Evolutionary conservation across 2,113 vertebrate species (phyloP).

Genomic region (Microcebus jonahi): DNA sequence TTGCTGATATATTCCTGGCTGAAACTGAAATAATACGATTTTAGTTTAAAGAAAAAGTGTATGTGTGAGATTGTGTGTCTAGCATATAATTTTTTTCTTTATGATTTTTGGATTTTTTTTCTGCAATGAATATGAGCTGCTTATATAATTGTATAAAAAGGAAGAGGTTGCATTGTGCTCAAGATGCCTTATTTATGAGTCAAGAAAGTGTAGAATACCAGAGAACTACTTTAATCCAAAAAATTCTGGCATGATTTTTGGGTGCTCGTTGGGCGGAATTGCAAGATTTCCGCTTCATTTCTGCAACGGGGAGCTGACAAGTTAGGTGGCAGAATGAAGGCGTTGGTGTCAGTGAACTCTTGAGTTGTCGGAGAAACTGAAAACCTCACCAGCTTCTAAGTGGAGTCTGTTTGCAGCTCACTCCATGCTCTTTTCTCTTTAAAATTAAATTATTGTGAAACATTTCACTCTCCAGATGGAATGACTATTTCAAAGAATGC

Average conservation of each 20-base stretch:
- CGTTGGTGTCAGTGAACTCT: neutral
- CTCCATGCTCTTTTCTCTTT: neutral
- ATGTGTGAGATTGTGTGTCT: neutral
- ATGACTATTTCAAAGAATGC: neutral
- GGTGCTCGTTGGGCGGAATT: neutral
- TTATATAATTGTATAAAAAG: neutral
- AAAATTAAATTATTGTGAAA: neutral
- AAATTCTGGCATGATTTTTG: neutral
- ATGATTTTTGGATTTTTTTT: neutral
- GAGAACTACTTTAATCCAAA: neutral
- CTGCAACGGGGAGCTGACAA: neutral
- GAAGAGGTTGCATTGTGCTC: neutral
- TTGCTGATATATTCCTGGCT: neutral
- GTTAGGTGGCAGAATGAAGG: neutral
- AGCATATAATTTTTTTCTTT: neutral
- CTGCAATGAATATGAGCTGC: neutral
- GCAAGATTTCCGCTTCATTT: fast-evolving
- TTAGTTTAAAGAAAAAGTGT: neutral
- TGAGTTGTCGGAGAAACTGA: neutral
- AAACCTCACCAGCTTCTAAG: neutral
- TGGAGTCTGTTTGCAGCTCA: neutral
- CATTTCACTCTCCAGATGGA: neutral
- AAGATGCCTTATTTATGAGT: neutral
- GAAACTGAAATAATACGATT: neutral
- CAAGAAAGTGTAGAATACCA: neutral